These are phyloP conservation scores for Vanacampus margaritifer DNA, from an alignment of 2,113 vertebrate genomes.

Conservation along the genomic window DNA sequence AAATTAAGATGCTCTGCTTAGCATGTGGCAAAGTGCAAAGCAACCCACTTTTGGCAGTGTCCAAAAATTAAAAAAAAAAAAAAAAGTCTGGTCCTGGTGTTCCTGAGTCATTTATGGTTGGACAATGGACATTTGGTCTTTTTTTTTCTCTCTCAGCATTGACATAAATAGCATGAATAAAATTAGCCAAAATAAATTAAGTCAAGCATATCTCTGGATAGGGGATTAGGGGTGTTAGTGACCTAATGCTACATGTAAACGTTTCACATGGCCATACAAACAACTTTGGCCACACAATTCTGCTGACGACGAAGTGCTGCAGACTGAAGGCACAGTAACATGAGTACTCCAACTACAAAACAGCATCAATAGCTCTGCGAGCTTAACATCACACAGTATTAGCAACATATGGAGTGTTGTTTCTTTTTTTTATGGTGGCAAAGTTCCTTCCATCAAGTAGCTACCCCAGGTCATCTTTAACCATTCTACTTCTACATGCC, in stretches of 20 bases:
- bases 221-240: neutral
- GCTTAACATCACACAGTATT: slow-evolving; percentile 13
- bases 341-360: slow-evolving; percentile 33
- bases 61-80: slow-evolving; percentile 48
- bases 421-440: slow-evolving; percentile 15
- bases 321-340: slow-evolving; percentile 64
- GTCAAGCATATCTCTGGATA: slow-evolving; percentile 7
- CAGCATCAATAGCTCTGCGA: slow-evolving; percentile 23
- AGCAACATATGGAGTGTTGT: slow-evolving; percentile 12
- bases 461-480: neutral
- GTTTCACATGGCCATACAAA: slow-evolving; percentile 13
- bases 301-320: slow-evolving; percentile 38
- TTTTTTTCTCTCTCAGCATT: slow-evolving; percentile 6
- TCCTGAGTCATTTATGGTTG: slow-evolving; percentile 61
- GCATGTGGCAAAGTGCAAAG: slow-evolving; percentile 17
- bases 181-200: slow-evolving; percentile 6
- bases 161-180: slow-evolving; percentile 39
- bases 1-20: slow-evolving; percentile 42
- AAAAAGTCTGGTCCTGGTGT: slow-evolving; percentile 41
- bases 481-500: neutral
- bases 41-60: slow-evolving; percentile 23
- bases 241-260: slow-evolving; percentile 35
- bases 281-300: slow-evolving; percentile 16
- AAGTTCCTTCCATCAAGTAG: slow-evolving; percentile 5
- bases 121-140: slow-evolving; percentile 51